Conservation (phyloP, 2,888 invertebrate genomes). For the Plagodis dolabraria region DNA sequence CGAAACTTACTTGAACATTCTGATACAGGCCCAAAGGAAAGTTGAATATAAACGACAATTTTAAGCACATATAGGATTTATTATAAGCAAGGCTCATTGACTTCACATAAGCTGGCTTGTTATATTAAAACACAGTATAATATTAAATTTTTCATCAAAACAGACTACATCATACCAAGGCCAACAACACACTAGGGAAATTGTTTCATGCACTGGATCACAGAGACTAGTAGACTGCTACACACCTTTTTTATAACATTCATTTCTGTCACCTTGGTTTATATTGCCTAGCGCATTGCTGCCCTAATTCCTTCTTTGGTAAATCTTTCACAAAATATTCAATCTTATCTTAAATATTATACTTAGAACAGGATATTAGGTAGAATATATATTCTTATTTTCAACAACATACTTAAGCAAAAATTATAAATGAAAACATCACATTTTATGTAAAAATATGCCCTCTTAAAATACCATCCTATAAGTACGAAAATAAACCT, state of each 20-base stretch:
- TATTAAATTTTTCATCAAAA: constrained; percentile 2
- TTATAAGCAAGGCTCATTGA: constrained; percentile 56
- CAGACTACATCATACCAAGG: constrained; percentile 28
- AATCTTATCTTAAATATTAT: constrained; percentile 43
- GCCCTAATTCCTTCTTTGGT: constrained; percentile 43
- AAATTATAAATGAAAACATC: constrained; percentile 1
- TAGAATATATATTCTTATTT: constrained; percentile 20
- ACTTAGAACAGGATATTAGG: constrained; percentile 42
- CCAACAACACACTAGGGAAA: not conserved
- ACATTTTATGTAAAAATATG: constrained; percentile 26
- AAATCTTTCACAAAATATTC: constrained; percentile 71
- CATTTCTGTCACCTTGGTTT: too few relatives aligned
- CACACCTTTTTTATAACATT: constrained; percentile 28
- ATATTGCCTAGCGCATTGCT: not conserved
- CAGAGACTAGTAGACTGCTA: not conserved
- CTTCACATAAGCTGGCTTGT: constrained; percentile 61
- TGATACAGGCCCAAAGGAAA: too few relatives aligned
- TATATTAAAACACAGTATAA: constrained; percentile 30
- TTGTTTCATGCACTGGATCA: too few relatives aligned
- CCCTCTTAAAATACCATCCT: constrained; percentile 34
- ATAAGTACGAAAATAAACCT: constrained; percentile 51
- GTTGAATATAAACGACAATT: constrained; percentile 31
- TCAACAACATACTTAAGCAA: constrained; percentile 13
- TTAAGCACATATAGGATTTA: constrained; percentile 64
- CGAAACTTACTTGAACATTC: too few relatives aligned